These are phyloP conservation scores for Labeo rohita DNA, from an alignment of 2,113 vertebrate species.

Conservation along the genomic window DNA sequence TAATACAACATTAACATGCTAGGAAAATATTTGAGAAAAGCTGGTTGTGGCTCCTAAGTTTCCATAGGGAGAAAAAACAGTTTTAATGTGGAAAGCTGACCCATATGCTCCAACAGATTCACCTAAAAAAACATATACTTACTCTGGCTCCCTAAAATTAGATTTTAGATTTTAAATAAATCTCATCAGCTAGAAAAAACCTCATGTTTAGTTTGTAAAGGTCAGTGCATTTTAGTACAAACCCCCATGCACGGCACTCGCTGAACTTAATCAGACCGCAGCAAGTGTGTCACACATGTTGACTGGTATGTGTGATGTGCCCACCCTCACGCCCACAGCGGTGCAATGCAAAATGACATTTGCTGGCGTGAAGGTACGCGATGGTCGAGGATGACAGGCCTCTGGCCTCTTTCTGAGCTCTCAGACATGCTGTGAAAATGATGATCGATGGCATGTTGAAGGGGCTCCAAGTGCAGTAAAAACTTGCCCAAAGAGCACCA, in stretches of 20 bases:
- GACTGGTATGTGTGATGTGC: conserved; percentile 27
- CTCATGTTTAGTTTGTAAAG: conserved; percentile 5
- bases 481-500: conserved; percentile 80
- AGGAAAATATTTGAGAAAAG: conserved; percentile 11
- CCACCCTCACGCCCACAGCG: conserved; percentile 28
- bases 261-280: conserved; percentile 7
- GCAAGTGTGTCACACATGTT: conserved; percentile 33
- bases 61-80: neutral
- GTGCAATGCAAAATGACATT: conserved; percentile 70
- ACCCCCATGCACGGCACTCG: neutral
- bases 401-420: conserved; percentile 55
- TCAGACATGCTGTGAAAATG: conserved; percentile 64
- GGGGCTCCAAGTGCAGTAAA: conserved; percentile 56
- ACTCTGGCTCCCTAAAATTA: neutral
- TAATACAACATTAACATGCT: conserved; percentile 51
- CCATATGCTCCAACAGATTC: neutral
- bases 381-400: conserved; percentile 73
- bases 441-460: conserved; percentile 75
- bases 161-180: neutral
- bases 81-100: conserved; percentile 25
- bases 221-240: neutral
- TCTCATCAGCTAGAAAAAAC: neutral
- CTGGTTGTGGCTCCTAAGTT: conserved; percentile 2
- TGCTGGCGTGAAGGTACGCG: conserved; percentile 71
- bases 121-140: neutral